Evolutionary conservation across 23 tunicate genomes (phyloP).

Genomic region (Styela plicata): DNA sequence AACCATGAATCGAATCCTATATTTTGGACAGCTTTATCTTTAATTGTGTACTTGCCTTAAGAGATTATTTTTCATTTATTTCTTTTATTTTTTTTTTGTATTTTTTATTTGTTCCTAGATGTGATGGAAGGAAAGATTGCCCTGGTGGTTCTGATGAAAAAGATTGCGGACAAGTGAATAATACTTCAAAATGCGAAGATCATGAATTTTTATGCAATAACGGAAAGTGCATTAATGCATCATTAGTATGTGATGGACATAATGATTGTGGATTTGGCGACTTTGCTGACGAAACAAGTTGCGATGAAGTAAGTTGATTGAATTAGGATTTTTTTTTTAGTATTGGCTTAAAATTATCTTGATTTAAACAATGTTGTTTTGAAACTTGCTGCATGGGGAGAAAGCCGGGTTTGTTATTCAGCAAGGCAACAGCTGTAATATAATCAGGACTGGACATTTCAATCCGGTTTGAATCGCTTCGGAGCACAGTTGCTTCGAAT

Average conservation of each 20-base stretch:
- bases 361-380: no score
- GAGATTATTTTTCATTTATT: not conserved
- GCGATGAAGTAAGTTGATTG: constrained; percentile 44
- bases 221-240: constrained; percentile 50
- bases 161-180: constrained; percentile 21
- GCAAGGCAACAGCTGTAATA: no score
- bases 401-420: no score
- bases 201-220: constrained; percentile 36
- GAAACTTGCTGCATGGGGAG: no score
- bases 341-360: no score
- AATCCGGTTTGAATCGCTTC: no score
- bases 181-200: not conserved
- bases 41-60: no score
- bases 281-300: constrained; percentile 54
- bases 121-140: constrained; percentile 48
- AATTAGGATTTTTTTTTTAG: no score
- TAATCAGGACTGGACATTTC: no score
- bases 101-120: constrained; percentile 34
- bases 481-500: no score
- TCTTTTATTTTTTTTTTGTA: not conserved
- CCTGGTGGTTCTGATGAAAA: constrained; percentile 36
- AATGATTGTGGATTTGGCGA: constrained; percentile 79
- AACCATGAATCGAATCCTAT: no score
- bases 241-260: constrained; percentile 58
- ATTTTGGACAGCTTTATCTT: no score